Percentiles rank a stretch among this genome's conserved stretches.
Evolutionary conservation across 2,888 invertebrate species (phyloP).

Genomic region (Dimorphilus gyrociliatus): DNA sequence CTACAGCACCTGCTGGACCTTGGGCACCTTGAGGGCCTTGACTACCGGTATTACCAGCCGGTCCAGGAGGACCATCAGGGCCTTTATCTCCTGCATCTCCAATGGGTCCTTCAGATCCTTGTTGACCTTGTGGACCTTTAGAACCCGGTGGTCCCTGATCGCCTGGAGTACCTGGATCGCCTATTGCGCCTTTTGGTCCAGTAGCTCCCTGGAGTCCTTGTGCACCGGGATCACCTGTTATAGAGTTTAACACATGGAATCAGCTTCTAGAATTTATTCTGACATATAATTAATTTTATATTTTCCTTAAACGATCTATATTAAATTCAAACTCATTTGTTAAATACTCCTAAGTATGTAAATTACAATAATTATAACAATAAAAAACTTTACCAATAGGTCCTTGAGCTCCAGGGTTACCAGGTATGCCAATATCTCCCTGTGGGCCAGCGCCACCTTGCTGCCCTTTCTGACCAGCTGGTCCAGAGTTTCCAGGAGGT

Average conservation of each 20-base stretch:
- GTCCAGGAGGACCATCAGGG: constrained; percentile 1
- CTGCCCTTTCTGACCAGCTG: constrained; percentile 1
- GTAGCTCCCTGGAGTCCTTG: too few species aligned
- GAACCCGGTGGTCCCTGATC: not conserved
- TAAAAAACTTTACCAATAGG: too few species aligned
- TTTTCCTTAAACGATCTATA: too few species aligned
- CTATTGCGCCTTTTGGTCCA: too few species aligned
- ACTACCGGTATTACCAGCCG: constrained; percentile 3
- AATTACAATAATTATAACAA: too few species aligned
- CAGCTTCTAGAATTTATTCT: too few species aligned
- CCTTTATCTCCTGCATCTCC: constrained; percentile 4
- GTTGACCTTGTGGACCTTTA: not conserved
- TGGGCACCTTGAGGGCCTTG: constrained; percentile 1
- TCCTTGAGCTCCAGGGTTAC: constrained; percentile 1
- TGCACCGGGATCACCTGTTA: too few species aligned
- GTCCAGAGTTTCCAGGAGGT: constrained; percentile 1
- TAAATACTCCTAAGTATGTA: too few species aligned
- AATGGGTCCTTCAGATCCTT: too few species aligned
- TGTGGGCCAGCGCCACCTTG: constrained; percentile 1
- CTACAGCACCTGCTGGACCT: not conserved
- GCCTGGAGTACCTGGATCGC: not conserved
- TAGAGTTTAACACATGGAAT: too few species aligned
- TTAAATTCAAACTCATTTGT: too few species aligned
- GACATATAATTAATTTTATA: too few species aligned
- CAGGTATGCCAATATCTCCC: constrained; percentile 1